Conservation (phyloP, 2,888 invertebrate genomes). For the Busseola fusca region DNA sequence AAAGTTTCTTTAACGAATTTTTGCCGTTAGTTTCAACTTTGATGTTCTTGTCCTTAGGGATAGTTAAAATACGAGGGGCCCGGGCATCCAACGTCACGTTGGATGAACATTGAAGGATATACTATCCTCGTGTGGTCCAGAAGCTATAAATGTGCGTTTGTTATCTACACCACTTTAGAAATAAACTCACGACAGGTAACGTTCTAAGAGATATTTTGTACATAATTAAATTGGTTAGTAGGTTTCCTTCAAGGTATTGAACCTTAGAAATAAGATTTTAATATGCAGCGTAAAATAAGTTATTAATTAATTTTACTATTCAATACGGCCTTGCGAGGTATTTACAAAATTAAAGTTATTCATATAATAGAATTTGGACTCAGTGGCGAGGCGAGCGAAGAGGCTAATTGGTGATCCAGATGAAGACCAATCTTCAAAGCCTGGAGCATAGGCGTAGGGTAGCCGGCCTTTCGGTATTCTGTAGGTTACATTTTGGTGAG, state of each 20-base stretch:
- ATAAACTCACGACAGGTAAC: constrained; percentile 42
- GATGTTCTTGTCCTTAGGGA: constrained; percentile 64
- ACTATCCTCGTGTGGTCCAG: constrained; percentile 56
- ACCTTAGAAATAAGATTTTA: background rate
- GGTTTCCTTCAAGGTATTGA: background rate
- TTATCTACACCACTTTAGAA: constrained; percentile 47
- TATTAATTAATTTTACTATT: background rate
- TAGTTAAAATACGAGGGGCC: constrained; percentile 64
- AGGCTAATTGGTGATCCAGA: too few relatives aligned
- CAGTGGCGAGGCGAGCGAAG: too few relatives aligned
- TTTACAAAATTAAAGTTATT: background rate
- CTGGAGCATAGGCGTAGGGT: too few relatives aligned
- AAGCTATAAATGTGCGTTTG: constrained; percentile 58
- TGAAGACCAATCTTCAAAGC: too few relatives aligned
- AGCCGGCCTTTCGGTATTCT: too few relatives aligned
- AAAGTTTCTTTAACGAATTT: constrained; percentile 59
- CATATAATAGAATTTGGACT: too few relatives aligned
- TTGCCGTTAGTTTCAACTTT: constrained; percentile 61
- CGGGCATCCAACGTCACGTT: constrained; percentile 56
- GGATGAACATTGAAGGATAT: constrained; percentile 63
- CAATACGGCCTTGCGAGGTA: background rate
- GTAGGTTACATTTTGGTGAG: too few relatives aligned
- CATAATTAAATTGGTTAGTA: constrained; percentile 16
- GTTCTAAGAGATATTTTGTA: constrained; percentile 10
- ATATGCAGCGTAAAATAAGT: background rate